Conservation (phyloP, 2,113 vertebrate genomes). For the Psittacara wagleri region DNA sequence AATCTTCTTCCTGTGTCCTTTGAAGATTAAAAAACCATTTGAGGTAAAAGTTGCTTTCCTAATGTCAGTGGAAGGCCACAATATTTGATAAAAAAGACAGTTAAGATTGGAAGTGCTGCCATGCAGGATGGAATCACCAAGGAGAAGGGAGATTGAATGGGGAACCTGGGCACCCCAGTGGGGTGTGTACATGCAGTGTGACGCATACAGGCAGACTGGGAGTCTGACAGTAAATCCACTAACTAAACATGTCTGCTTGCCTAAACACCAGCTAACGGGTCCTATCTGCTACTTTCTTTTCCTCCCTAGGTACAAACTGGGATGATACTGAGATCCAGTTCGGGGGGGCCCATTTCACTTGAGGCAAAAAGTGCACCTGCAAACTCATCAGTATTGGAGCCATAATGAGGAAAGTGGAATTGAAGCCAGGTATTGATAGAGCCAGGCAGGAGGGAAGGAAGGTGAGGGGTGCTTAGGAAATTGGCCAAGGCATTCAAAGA, state of each 20-base stretch:
- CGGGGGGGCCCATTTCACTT: neutral
- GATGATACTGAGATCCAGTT: accelerated
- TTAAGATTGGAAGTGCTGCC: neutral
- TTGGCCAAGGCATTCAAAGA: neutral
- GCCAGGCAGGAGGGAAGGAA: neutral
- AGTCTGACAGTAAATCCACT: neutral
- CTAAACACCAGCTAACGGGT: neutral
- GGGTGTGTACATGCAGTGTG: accelerated
- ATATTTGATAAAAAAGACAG: neutral
- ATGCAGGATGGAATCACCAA: accelerated
- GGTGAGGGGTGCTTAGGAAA: accelerated
- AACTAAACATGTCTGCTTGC: neutral
- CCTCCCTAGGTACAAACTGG: neutral
- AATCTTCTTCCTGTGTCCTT: neutral
- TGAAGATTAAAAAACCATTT: neutral
- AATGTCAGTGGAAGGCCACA: neutral
- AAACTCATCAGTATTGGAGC: neutral
- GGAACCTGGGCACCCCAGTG: neutral
- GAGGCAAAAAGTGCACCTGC: neutral
- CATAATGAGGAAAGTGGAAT: neutral
- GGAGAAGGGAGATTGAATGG: neutral
- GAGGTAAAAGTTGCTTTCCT: neutral
- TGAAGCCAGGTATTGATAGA: neutral
- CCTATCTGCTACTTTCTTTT: neutral
- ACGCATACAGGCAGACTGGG: too few relatives aligned